Conservation (phyloP, 64 coral and sea anemone genomes). For the Dendrophyllia cribrosa region DNA sequence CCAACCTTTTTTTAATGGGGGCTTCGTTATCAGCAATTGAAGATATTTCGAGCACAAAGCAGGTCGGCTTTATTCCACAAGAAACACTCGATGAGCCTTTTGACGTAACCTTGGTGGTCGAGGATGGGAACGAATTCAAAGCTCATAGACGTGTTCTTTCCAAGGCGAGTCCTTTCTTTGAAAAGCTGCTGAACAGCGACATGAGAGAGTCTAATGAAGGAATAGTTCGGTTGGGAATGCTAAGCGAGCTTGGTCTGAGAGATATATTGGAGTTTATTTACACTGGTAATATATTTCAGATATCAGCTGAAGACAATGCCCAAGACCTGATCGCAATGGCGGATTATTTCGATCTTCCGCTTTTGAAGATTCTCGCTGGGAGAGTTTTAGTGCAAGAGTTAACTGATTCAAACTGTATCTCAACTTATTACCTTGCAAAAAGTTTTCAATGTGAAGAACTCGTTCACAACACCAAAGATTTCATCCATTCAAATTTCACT, state of each 20-base stretch:
- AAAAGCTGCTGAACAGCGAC: not conserved
- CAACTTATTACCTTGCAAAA: not conserved
- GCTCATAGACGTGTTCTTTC: not conserved
- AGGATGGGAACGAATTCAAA: not conserved
- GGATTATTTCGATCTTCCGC: not conserved
- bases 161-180: not conserved
- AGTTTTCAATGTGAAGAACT: not conserved
- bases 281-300: not conserved
- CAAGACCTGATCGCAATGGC: not conserved
- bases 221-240: not conserved
- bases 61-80: not conserved
- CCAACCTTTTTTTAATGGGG: too few species aligned
- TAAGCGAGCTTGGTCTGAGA: not conserved
- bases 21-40: too few species aligned
- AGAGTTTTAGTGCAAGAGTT: not conserved
- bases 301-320: not conserved
- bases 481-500: not conserved
- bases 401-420: not conserved
- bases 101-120: not conserved
- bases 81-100: not conserved
- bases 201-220: constrained; percentile 10
- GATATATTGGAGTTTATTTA: constrained; percentile 8
- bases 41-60: too few species aligned
- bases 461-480: not conserved
- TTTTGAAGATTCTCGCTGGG: not conserved